Percentiles rank a stretch among this genome's conserved stretches.
phyloP scores from a whole-genome alignment of 2,888 invertebrate species.

The Amphipoea oculea region DNA sequence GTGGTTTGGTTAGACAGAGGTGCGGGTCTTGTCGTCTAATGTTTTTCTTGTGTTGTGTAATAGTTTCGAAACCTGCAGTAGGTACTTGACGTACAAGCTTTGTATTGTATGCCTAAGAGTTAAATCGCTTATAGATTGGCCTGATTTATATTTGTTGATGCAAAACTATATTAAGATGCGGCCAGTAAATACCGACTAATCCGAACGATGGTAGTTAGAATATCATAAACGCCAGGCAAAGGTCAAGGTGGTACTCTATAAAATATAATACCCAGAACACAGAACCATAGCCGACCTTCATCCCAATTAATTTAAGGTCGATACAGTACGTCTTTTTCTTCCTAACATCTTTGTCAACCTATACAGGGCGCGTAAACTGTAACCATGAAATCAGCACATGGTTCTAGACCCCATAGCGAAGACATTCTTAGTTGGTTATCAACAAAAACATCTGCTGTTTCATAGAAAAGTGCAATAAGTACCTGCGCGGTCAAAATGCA shows the following conservation, averaged over 20 bases:
- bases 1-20: background rate
- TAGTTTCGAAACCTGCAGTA: background rate
- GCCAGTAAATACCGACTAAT: slow-evolving; percentile 46
- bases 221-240: slow-evolving; percentile 31
- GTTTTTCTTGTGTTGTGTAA: background rate
- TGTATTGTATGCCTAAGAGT: slow-evolving; percentile 20
- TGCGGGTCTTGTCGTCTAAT: background rate
- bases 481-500: background rate
- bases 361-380: background rate
- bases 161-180: slow-evolving; percentile 42
- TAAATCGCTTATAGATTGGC: slow-evolving; percentile 23
- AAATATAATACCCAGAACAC: background rate
- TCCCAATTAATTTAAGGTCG: background rate
- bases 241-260: slow-evolving; percentile 18
- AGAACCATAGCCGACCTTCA: background rate
- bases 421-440: background rate
- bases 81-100: background rate
- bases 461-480: background rate
- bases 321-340: background rate
- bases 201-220: slow-evolving; percentile 36
- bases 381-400: background rate
- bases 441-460: background rate
- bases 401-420: background rate
- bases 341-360: background rate
- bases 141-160: slow-evolving; percentile 57